A percentile compares a stretch with the other conserved stretches of the same genome.
Conservation (phyloP, 2,797 vertebrate genomes). For the Peromyscus melanophrys region DNA sequence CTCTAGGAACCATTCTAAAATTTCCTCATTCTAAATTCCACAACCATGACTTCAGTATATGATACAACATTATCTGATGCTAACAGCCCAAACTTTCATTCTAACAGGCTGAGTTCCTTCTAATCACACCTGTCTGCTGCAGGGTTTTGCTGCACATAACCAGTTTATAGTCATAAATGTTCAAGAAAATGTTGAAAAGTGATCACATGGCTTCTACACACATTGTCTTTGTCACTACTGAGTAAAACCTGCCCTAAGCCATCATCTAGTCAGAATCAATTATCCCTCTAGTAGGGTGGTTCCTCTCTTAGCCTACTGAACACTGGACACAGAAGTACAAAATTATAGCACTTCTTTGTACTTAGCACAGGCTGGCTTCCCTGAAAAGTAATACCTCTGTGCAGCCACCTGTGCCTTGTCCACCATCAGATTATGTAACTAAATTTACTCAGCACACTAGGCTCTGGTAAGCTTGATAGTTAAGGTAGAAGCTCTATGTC, state of each 20-base stretch:
- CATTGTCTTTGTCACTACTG: neutral
- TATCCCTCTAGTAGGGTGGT: neutral
- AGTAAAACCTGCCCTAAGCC: neutral
- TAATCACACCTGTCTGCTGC: neutral
- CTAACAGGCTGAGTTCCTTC: neutral
- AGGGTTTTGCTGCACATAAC: neutral
- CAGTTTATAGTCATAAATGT: neutral
- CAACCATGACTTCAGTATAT: neutral
- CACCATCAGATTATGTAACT: neutral
- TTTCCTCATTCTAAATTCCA: slow-evolving; percentile 20
- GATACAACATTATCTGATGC: neutral
- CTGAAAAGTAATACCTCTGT: neutral
- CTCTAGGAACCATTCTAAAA: slow-evolving; percentile 7
- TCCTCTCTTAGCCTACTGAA: neutral
- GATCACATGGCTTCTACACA: neutral
- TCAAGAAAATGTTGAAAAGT: neutral
- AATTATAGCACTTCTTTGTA: neutral
- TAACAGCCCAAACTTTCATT: neutral
- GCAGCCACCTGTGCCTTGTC: neutral
- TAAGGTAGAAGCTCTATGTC: neutral
- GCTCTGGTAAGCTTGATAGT: neutral
- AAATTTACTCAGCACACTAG: neutral
- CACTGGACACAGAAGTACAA: neutral
- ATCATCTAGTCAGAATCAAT: neutral
- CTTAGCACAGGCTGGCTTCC: neutral